Conservation (phyloP, 2,888 invertebrate species). For the Phaedon cochleariae region DNA sequence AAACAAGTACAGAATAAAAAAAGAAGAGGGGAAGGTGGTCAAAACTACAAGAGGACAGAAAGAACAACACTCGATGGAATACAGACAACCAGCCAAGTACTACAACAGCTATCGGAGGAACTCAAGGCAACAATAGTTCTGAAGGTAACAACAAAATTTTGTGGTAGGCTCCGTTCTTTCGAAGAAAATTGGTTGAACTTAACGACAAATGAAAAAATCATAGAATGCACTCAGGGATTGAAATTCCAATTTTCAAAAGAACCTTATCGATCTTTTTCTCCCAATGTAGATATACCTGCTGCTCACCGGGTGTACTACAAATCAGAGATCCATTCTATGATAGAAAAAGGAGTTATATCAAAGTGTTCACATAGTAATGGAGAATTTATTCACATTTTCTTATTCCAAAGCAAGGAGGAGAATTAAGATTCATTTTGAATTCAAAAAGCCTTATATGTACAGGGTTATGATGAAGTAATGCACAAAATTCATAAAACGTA, state of each 20-base stretch:
- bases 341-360: neutral
- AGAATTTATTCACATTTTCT: no score
- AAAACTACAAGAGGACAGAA: neutral
- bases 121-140: neutral
- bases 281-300: neutral
- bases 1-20: neutral
- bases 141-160: no score
- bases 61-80: no score
- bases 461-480: no score
- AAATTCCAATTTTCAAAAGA: neutral
- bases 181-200: neutral
- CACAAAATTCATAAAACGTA: no score
- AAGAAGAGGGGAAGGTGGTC: neutral
- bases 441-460: no score
- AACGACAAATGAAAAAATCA: no score
- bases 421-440: no score
- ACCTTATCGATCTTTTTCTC: neutral
- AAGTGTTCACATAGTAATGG: neutral
- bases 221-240: neutral
- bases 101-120: neutral
- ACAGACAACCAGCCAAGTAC: no score
- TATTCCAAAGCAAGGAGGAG: no score
- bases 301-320: neutral
- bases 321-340: neutral
- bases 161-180: neutral